phyloP scores from a whole-genome alignment of 2,888 invertebrate genomes.

The Choristoneura rosaceana region DNA sequence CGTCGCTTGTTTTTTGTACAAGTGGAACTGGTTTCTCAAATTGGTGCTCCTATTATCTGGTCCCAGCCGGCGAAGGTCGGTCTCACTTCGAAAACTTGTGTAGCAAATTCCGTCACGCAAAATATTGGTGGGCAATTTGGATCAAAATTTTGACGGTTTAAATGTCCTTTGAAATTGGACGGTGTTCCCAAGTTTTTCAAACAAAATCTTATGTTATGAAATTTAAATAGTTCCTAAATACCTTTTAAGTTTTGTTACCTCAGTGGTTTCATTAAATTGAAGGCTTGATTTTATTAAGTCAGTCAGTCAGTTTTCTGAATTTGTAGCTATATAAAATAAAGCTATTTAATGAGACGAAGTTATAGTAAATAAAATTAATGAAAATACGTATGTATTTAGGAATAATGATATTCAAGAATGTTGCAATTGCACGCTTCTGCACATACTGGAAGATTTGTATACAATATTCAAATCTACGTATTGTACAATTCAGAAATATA shows the following conservation, averaged over 20 bases:
- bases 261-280: too few species aligned
- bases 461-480: neutral
- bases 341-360: too few species aligned
- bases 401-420: too few species aligned
- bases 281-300: too few species aligned
- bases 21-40: constrained; percentile 79
- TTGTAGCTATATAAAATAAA: too few species aligned
- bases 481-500: constrained; percentile 5
- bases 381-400: too few species aligned
- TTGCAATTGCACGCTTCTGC: too few species aligned
- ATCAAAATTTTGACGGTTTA: constrained; percentile 44
- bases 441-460: neutral
- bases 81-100: constrained; percentile 71
- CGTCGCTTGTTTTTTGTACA: constrained; percentile 70
- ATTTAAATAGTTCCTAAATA: too few species aligned
- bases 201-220: neutral
- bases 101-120: constrained; percentile 82
- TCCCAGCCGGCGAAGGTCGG: constrained; percentile 78
- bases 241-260: too few species aligned
- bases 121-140: constrained; percentile 70
- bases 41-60: constrained; percentile 83
- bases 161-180: constrained; percentile 40
- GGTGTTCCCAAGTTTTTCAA: constrained; percentile 34
- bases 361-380: too few species aligned
- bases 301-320: too few species aligned